Percentiles rank a stretch among this genome's conserved stretches.
phyloP scores from a whole-genome alignment of 1,140 invertebrate genomes.

The Diachasma alloeum region DNA sequence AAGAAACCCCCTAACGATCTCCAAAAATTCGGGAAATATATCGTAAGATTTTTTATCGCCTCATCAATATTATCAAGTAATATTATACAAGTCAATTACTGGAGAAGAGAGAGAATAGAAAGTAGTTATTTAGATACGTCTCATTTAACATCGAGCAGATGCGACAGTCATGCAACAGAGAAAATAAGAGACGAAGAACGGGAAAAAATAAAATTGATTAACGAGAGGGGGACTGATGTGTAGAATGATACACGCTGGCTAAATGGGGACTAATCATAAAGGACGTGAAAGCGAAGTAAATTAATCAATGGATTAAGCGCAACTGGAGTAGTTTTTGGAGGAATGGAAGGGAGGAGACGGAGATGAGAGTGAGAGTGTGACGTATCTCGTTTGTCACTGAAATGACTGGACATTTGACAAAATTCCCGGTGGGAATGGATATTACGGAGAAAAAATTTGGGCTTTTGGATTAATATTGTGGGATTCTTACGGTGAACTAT shows the following conservation, averaged over 20 bases:
- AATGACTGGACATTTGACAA: constrained; percentile 58
- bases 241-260: not conserved
- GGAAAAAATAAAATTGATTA: constrained; percentile 16
- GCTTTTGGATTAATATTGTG: not conserved
- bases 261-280: constrained; percentile 57
- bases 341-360: not conserved
- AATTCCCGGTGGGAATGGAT: not conserved
- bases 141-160: not conserved
- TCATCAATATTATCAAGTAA: too few species aligned
- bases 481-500: not conserved
- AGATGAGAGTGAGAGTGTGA: constrained; percentile 43
- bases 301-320: constrained; percentile 66
- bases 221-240: not conserved
- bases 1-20: too few species aligned
- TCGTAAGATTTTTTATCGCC: too few species aligned
- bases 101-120: too few species aligned
- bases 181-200: constrained; percentile 30
- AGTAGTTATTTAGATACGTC: not conserved
- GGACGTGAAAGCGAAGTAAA: constrained; percentile 60
- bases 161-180: constrained; percentile 6
- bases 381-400: constrained; percentile 64
- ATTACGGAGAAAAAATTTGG: not conserved
- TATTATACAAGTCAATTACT: too few species aligned
- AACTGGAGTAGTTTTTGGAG: constrained; percentile 36
- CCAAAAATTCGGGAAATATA: too few species aligned